phyloP scores from a whole-genome alignment of 1,140 invertebrate genomes.

The Dolichoris vasculosae region DNA sequence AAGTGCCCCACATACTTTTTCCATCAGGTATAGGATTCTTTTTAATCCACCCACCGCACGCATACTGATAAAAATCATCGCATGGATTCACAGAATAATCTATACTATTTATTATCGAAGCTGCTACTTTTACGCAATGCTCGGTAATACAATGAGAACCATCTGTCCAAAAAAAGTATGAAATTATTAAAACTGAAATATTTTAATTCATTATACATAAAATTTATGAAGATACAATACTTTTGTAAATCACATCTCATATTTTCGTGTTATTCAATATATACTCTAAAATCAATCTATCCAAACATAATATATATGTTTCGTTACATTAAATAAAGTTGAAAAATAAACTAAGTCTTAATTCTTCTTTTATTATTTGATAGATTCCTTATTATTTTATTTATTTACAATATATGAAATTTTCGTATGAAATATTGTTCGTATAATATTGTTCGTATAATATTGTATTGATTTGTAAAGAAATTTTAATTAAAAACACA shows the following conservation, averaged over 20 bases:
- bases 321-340: not conserved
- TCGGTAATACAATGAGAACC: slow-evolving; percentile 82
- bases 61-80: slow-evolving; percentile 95
- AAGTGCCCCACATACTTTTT: slow-evolving; percentile 96
- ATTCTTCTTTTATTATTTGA: no score
- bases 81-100: slow-evolving; percentile 89
- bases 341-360: no score
- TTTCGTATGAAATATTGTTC: no score
- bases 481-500: no score
- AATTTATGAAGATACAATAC: not conserved
- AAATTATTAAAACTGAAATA: not conserved
- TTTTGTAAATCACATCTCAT: no score
- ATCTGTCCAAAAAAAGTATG: slow-evolving; percentile 56
- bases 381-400: no score
- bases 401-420: no score
- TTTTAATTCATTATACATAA: no score
- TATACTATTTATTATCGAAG: slow-evolving; percentile 88
- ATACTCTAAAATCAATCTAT: not conserved
- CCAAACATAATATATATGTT: not conserved
- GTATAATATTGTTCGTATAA: no score
- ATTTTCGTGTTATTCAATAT: not conserved
- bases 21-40: slow-evolving; percentile 93
- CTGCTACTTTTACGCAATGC: slow-evolving; percentile 90
- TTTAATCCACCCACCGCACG: slow-evolving; percentile 94
- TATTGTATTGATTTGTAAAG: no score